Conservation (phyloP, 2,797 vertebrate genomes). For the Psittacula derbiana region DNA sequence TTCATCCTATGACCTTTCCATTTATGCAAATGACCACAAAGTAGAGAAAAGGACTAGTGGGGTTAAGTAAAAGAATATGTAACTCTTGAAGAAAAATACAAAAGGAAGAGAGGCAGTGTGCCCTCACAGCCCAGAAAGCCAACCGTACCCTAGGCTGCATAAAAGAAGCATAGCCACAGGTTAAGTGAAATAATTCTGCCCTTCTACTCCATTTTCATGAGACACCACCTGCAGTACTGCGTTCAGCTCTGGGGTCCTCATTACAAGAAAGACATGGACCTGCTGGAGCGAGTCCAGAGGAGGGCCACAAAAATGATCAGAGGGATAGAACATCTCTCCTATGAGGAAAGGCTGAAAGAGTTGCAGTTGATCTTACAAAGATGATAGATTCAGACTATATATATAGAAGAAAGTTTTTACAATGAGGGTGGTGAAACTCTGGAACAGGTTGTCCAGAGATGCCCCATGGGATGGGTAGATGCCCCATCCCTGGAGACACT, state of each 20-base stretch:
- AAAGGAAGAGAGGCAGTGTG: not conserved
- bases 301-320: not conserved
- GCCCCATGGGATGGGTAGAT: too few relatives aligned
- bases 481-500: not conserved
- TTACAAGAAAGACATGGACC: not conserved
- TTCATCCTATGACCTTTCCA: not conserved
- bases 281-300: rapidly evolving
- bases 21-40: not conserved
- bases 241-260: not conserved
- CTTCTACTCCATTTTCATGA: rapidly evolving
- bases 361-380: not conserved
- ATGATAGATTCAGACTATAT: not conserved
- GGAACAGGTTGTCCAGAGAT: not conserved
- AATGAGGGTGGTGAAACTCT: not conserved
- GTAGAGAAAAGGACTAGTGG: not conserved
- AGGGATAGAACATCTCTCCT: not conserved
- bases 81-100: not conserved
- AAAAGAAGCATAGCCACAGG: not conserved
- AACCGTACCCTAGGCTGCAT: rapidly evolving
- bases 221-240: too few relatives aligned
- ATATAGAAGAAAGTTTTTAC: not conserved
- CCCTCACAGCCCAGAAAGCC: not conserved
- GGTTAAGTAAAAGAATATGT: not conserved
- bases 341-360: not conserved
- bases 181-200: not conserved